These are phyloP conservation scores for Siniperca scherzeri DNA, from an alignment of 2,797 vertebrate genomes.

Conservation along the genomic window DNA sequence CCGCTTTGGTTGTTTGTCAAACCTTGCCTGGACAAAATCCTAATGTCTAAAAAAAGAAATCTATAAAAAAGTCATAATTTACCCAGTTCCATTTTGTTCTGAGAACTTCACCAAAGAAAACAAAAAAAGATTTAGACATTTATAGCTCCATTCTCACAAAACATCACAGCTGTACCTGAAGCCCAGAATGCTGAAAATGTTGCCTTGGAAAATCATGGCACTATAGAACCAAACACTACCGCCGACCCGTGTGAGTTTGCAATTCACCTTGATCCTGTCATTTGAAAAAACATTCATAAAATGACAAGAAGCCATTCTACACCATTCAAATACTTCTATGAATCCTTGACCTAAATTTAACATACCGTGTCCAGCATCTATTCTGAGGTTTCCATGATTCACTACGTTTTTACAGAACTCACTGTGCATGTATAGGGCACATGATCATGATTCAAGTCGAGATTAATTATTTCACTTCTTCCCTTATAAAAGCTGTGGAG, in stretches of 20 bases:
- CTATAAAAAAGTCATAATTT: not conserved
- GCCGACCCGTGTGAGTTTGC: not conserved
- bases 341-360: slow-evolving; percentile 28
- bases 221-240: not conserved
- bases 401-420: slow-evolving; percentile 20
- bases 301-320: not conserved
- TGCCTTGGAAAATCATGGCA: not conserved
- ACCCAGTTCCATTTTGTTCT: not conserved
- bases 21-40: not conserved
- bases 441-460: slow-evolving; percentile 27
- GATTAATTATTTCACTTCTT: slow-evolving; percentile 29
- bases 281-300: not conserved
- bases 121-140: not conserved
- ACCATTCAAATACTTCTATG: not conserved
- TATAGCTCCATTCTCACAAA: slow-evolving; percentile 7
- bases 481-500: slow-evolving; percentile 5
- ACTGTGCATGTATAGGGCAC: slow-evolving; percentile 4
- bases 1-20: not conserved
- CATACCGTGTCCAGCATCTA: slow-evolving; percentile 3
- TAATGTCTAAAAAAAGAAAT: not conserved
- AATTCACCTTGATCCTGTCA: not conserved
- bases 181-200: slow-evolving; percentile 8
- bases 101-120: not conserved
- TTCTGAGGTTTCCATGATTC: slow-evolving; percentile 40
- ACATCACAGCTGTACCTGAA: slow-evolving; percentile 3